Conservation (phyloP, 2,888 invertebrate genomes). For the Fabriciana adippe region DNA sequence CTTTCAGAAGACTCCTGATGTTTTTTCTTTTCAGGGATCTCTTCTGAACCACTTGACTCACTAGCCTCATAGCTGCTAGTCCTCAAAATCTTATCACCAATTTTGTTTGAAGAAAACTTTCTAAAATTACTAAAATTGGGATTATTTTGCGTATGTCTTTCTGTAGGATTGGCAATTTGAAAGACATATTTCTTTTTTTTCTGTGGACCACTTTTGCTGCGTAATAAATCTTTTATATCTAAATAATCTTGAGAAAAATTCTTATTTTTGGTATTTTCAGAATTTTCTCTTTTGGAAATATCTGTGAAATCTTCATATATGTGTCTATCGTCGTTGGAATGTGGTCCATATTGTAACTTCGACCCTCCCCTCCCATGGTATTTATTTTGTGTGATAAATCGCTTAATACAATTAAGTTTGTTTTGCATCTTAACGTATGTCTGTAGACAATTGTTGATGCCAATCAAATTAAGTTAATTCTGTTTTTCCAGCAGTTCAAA, state of each 20-base stretch:
- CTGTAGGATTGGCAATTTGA: background rate
- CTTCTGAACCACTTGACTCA: constrained; percentile 21
- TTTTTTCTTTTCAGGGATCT: background rate
- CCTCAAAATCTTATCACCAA: constrained; percentile 29
- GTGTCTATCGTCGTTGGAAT: background rate
- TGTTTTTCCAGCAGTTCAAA: constrained; percentile 13
- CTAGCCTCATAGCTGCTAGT: constrained; percentile 19
- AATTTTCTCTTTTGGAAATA: background rate
- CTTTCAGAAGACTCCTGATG: background rate
- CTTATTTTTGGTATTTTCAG: background rate
- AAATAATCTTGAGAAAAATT: constrained; percentile 41
- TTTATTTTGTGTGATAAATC: constrained; percentile 7
- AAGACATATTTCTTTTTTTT: constrained; percentile 1
- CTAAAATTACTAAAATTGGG: background rate
- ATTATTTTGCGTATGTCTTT: background rate
- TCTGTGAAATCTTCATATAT: constrained; percentile 5
- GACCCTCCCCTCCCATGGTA: background rate
- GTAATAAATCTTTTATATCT: constrained; percentile 39
- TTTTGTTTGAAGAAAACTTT: constrained; percentile 3
- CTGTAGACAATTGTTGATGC: constrained; percentile 27
- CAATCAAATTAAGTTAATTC: background rate
- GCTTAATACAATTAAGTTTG: constrained; percentile 25
- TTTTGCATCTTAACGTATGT: background rate
- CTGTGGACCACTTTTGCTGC: constrained; percentile 1
- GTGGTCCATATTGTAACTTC: background rate